Base-by-base conservation (phyloP, 2,113 vertebrate genomes). In the Lepisosteus osseus region DNA sequence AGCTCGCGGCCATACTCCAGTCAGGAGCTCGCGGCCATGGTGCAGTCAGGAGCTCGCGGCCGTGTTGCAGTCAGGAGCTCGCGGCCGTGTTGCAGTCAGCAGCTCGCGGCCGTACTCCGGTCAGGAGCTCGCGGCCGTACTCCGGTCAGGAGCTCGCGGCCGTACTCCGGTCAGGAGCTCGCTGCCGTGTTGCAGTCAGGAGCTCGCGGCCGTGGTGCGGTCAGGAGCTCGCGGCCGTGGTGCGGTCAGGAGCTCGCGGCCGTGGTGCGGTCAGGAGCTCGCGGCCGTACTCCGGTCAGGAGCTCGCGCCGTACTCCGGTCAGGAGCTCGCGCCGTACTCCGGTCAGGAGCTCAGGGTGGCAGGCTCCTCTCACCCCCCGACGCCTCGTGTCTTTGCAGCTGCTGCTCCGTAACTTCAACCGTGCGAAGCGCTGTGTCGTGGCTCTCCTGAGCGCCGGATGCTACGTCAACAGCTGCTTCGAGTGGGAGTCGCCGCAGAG, bases 401-500 rank as follows among this genome's bases (percentile, higher is more conserved):
- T 99, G 72, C 90, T 99, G 69, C 86, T 97, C 65, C 94, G 91
- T 76, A 98, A 99, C 88, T 99, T 98, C 68, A 91, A 94, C 86
- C 90, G 97, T 78, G 93, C 92, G 75, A 90, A 95, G 74, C 94
- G 90, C 74, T 96, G 95, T 82, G 75, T 97, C 90, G 94, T 97
- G 92, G 93, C 94, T 54, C 93, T 99, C 2, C 87, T 99, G 81
- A 96, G 93, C 78, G 87, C 92, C 7, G 94, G 94, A 55, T 97
- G 90, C 90, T 99, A 94, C 82, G 81, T 99, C 83, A 99, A 95
- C 90, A 98, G 97, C 90, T 99, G 97, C 92, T 98, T 99, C 78
- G 95, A 97, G 72, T 99, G 97, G 97, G 95, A 98, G 75, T 99
- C 94, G 82, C 95, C 97, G 56, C 94, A 96, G 90, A 95, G 97